Evolutionary conservation across 2,113 vertebrate genomes (phyloP).

Genomic region (Pseudopodoces humilis): DNA sequence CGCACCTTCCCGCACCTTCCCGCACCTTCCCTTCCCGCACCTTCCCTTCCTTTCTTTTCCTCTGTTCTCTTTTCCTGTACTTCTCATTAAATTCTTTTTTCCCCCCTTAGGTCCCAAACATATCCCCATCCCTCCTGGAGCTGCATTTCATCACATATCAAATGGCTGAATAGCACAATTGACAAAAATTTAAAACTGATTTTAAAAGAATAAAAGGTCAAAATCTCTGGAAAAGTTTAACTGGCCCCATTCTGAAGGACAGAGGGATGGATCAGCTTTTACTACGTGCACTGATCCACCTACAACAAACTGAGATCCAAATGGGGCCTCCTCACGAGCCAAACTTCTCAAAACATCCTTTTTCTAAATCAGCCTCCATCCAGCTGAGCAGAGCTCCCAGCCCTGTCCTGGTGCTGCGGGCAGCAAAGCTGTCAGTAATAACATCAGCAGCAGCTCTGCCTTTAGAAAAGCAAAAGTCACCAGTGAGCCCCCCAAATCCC

Average conservation of each 20-base stretch:
- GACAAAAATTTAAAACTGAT: background rate
- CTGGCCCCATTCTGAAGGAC: background rate
- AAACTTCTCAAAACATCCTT: background rate
- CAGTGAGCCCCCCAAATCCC: background rate
- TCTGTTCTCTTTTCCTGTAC: background rate
- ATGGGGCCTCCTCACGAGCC: background rate
- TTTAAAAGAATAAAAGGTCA: background rate
- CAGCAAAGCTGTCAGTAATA: background rate
- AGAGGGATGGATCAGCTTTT: background rate
- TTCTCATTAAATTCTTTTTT: background rate
- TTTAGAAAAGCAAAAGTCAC: background rate
- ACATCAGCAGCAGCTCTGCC: background rate
- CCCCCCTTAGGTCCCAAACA: background rate
- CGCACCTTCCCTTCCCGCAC: background rate
- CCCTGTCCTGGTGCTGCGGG: background rate
- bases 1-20: accelerated
- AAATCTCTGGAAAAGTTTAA: background rate
- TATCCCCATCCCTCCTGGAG: background rate
- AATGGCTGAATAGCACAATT: background rate
- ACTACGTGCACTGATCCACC: background rate
- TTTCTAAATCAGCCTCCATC: background rate
- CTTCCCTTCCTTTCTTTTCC: no score
- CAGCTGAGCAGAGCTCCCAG: background rate
- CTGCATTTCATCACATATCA: background rate
- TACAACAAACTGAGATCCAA: background rate